Base-by-base conservation (phyloP, 1,140 invertebrate species). In the Chironomus tepperi region DNA sequence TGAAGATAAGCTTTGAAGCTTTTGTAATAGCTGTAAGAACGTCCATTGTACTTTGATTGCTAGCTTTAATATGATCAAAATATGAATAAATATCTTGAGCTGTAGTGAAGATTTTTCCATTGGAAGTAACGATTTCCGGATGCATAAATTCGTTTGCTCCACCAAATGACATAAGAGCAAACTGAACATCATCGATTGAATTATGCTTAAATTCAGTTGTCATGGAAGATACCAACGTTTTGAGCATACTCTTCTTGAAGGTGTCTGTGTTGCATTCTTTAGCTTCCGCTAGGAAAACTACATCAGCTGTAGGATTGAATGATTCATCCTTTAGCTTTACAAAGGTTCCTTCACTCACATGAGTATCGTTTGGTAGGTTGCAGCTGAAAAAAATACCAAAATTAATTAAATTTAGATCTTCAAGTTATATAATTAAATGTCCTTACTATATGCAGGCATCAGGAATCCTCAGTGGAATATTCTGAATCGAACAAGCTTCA, bases 271-370 rank as follows among this genome's bases (percentile, higher is more conserved):
- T 96, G 79, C 94, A 97, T 2, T 84, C 81, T 78, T 93, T 93
- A 3, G 93, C 92, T 81, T 97, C 95, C 0, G 97, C 86, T 67
- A 97, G 89, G 79, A 97, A 93, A 42, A 97, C 91, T 0, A 96
- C 83, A 80, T 98, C 95, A 12, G 90, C 88, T 1, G 91, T 90
- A 0, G 89, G 88, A 21, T 84, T 77, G 6, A 81, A 75, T 18
- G n/a, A 16, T 1, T 83, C 78, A 2, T 79, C 82, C 47, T 83
- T 81, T 3, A 92, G 78, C 67, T 85, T 82, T 9, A 86, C 81
- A 77, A 92, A 90, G 10, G 89, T 87, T 2, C 92, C 91, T 82
- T 94, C 92, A 6, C 87, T 84, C 9, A 94, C 84, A 64, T 84
- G 82, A 0, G 85, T 86, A n/a, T 88, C 89, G 82, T 90, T 87